A percentile compares a stretch with the other conserved stretches of the same genome.
phyloP scores from a whole-genome alignment of 2,797 vertebrate genomes.

The Phrynocephalus vlangalii region DNA sequence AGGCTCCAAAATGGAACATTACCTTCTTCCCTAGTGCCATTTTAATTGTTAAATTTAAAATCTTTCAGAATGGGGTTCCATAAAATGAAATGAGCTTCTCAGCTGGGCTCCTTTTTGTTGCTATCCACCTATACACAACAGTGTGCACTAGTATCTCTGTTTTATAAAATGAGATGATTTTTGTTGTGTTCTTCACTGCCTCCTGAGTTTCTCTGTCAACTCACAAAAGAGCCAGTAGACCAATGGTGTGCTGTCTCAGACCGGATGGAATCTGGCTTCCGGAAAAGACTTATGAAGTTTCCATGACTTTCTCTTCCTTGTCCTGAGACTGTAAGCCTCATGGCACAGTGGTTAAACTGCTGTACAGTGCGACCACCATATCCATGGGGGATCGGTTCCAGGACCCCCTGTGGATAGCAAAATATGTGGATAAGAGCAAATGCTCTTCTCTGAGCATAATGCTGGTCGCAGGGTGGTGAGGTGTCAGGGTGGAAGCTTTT shows the following conservation, averaged over 20 bases:
- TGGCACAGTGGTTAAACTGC: too few species aligned
- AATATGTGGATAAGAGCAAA: too few species aligned
- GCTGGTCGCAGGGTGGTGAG: too few species aligned
- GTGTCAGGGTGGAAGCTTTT: too few species aligned
- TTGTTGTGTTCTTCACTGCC: conserved; percentile 26
- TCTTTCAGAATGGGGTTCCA: conserved; percentile 44
- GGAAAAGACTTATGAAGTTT: conserved; percentile 10
- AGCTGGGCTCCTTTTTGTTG: conserved; percentile 57
- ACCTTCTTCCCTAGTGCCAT: conserved; percentile 54
- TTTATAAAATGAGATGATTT: conserved; percentile 51
- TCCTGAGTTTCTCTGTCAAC: conserved; percentile 26
- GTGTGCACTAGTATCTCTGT: conserved; percentile 23
- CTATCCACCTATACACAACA: conserved; percentile 24
- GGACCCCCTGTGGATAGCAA: too few species aligned
- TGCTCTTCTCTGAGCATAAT: too few species aligned
- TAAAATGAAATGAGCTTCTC: conserved; percentile 58
- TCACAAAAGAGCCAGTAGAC: conserved; percentile 20
- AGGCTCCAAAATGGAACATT: conserved; percentile 54
- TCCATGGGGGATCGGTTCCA: too few species aligned
- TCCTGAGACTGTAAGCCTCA: neutral
- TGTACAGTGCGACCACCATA: too few species aligned
- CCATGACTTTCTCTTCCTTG: conserved; percentile 21
- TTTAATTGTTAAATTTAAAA: conserved; percentile 69
- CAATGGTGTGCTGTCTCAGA: conserved; percentile 11
- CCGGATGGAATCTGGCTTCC: conserved; percentile 25